Conservation (phyloP, 2,113 vertebrate species). For the Callipepla californica region DNA sequence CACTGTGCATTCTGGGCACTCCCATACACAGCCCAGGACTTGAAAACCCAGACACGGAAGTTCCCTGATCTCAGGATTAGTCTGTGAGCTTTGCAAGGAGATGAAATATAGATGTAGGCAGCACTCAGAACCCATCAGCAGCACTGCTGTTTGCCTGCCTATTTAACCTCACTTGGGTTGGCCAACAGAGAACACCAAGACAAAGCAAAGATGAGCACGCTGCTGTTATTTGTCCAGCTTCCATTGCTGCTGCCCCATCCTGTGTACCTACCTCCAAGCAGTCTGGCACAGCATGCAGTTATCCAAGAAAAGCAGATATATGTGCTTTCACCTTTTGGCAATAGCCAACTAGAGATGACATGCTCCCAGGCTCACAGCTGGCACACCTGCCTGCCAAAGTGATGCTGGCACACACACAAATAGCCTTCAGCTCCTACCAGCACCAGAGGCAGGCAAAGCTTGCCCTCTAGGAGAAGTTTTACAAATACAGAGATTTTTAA, state of each 20-base stretch:
- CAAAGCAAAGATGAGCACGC: not conserved
- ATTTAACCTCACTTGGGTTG: slow-evolving; percentile 2
- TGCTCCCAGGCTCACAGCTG: not conserved
- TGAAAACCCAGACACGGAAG: not conserved
- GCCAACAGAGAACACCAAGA: not conserved
- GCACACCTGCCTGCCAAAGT: not conserved
- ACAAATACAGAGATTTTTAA: not conserved
- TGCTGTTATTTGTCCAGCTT: not conserved
- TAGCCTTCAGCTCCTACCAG: not conserved
- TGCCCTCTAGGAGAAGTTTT: not conserved
- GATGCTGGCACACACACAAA: not conserved
- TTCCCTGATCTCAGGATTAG: slow-evolving; percentile 16
- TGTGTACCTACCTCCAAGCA: not conserved
- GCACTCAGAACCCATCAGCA: not conserved
- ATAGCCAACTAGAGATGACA: not conserved
- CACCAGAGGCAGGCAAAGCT: not conserved
- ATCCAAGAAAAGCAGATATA: slow-evolving; percentile 20
- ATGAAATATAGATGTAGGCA: not conserved
- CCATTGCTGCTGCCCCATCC: not conserved
- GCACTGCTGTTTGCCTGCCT: slow-evolving; percentile 31
- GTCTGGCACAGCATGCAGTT: not conserved
- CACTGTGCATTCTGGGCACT: not conserved
- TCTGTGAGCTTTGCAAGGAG: not conserved
- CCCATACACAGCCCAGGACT: not conserved
- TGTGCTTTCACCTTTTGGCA: slow-evolving; percentile 67